A percentile compares a stretch with the other conserved stretches of the same genome.
These are phyloP conservation scores for Ypsolopha scabrella DNA, from an alignment of 2,888 invertebrate species.

Conservation along the genomic window DNA sequence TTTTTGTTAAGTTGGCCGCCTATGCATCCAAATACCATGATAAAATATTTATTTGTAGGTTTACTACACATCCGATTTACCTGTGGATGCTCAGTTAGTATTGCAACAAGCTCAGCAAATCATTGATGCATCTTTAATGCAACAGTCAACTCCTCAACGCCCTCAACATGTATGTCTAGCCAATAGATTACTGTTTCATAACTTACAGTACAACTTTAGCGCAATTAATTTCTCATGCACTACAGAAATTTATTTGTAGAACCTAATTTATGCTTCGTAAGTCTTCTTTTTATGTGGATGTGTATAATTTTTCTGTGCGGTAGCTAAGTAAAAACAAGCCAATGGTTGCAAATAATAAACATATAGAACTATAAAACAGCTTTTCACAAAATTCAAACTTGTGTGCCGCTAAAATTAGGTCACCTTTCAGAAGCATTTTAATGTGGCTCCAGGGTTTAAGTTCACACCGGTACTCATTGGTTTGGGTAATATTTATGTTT, in stretches of 20 bases:
- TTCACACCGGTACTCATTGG: neutral
- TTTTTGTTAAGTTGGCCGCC: neutral
- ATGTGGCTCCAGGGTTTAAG: neutral
- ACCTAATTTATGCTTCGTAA: neutral
- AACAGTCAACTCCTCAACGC: conserved; percentile 61
- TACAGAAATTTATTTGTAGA: neutral
- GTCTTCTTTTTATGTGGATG: neutral
- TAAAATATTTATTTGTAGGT: conserved; percentile 63
- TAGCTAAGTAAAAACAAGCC: neutral
- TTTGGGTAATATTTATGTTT: neutral
- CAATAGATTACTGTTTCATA: conserved; percentile 4
- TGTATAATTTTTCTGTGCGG: neutral
- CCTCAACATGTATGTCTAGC: conserved; percentile 64
- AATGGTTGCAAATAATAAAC: neutral
- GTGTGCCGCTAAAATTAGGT: too few relatives aligned
- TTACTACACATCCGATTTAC: conserved; percentile 68
- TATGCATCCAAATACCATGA: conserved; percentile 4
- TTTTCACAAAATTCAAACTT: too few relatives aligned
- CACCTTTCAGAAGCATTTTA: neutral
- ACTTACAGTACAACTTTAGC: neutral
- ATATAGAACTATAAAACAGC: neutral
- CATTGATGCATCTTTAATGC: conserved; percentile 68
- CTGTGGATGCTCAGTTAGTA: conserved; percentile 67
- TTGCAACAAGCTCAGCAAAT: conserved; percentile 69
- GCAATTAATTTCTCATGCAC: conserved; percentile 2